Evolutionary conservation across 2,797 vertebrate genomes (phyloP), one percentile per base, ranked within the genome.

Genomic region (Rhinatrema bivittatum): DNA sequence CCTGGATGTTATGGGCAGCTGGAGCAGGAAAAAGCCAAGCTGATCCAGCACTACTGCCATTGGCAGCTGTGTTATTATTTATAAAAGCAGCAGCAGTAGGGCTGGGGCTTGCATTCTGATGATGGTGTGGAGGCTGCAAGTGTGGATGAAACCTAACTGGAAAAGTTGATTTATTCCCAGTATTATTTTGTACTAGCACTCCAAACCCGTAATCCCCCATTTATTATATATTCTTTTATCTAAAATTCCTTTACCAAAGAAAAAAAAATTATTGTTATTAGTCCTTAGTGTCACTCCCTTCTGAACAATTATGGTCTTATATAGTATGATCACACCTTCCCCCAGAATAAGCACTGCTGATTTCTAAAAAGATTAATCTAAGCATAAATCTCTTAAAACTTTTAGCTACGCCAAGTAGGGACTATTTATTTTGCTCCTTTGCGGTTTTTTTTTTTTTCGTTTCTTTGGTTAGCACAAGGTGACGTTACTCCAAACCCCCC

Each of bases 191-290:
- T 76, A 98, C 93, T 86, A 99, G 85, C 85, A 97, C 94, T 86
- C 95, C 95, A 77, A 99, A 99, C 87, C 93, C 94, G 94, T 98
- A 99, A 94, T 99, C 96, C 89, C 94, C 96, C 96, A 99, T 99
- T 95, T 94, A 95, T 76, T 82, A 75, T 87, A 72, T 84, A 70
- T 60, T 69, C 74, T 66, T 75, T 78, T 72, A 62, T 74, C 70
- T 64, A n/a, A 66, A 74, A 71, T 66, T 61, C 57, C 71, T 51
- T 62, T 50, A 42, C 76, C 60, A 46, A 67, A 48, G 46, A 55
- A 8, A 33, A 69, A 51, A n/a, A n/a, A n/a, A n/a, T n/a, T n/a
- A n/a, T n/a, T n/a, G n/a, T 60, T 70, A 47, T 58, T 49, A 40
- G 60, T 57, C 58, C 60, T 73, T 68, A 67, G 53, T 50, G 36